Evolutionary conservation across 2,113 vertebrate species (phyloP), one percentile per base, ranked within the genome.

Genomic region (Himantopus leucocephalus): DNA sequence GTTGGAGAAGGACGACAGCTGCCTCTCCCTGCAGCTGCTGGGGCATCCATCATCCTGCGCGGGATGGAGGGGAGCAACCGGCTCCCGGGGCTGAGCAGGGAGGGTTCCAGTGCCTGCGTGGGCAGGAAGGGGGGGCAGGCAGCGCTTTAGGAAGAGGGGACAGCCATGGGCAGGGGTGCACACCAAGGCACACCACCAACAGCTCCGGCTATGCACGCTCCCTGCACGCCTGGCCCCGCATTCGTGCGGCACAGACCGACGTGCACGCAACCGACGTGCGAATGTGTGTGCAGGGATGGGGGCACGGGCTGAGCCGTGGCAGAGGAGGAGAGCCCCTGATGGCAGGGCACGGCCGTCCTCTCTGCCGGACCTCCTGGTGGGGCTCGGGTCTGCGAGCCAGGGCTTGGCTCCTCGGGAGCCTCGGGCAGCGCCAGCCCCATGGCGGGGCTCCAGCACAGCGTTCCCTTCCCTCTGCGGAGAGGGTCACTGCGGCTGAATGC

Each of bases 21-120:
- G 96, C 62, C 66, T 81, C 67, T 81, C 60, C 35, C 37, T 23
- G 85, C 96, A 97, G 95, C 96, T 95, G 96, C 90, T 41, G 9
- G 64, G 73, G 64, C 21, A 93, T 94, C 83, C 85, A 92, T 96
- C 92, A 93, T 34, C 64, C 77, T 24, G 47, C 1, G 0, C 0
- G 3, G 59, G 85, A 23, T 23, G 56, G 39, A 53, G 79, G 37
- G 47, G 73, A 41, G 12, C 52, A 43, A 3, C 5, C n/a, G 1
- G 14, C 13, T 41, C 41, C 41, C 53, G 1, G 35, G 27, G 35
- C 43, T 6, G 64, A 18, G 59, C 79, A 20, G 55, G 66, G 91
- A 30, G 52, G 20, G 23, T 2, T 47, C 50, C 35, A 17, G 56
- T 48, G 52, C 39, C 30, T 20, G 53, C 8, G 0, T 6, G 48